Conservation (phyloP, 2,797 vertebrate genomes). For the Coregonus ussuriensis region DNA sequence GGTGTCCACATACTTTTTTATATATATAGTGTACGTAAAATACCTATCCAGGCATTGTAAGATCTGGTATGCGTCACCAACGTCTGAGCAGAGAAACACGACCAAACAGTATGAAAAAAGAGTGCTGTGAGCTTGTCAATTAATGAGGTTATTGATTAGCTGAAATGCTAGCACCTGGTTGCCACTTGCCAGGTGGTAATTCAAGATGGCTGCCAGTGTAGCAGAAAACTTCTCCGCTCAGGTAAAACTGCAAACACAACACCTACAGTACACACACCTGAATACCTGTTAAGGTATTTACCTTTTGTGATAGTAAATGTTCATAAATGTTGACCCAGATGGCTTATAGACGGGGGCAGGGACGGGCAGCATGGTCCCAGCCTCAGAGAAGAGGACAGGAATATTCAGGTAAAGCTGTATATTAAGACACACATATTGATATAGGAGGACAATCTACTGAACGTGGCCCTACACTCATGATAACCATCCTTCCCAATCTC, state of each 20-base stretch:
- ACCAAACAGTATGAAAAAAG: neutral
- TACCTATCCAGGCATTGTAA: too few species aligned
- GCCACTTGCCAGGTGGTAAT: neutral
- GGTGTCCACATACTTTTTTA: too few species aligned
- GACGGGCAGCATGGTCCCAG: neutral
- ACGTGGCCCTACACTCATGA: too few species aligned
- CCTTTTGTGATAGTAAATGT: neutral
- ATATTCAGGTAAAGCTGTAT: conserved; percentile 48
- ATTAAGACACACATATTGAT: neutral
- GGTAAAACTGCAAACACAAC: conserved; percentile 21
- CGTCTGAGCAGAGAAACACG: too few species aligned
- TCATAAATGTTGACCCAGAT: conserved; percentile 42
- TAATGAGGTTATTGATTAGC: conserved; percentile 39
- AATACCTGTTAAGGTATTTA: neutral
- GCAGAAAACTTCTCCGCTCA: conserved; percentile 20
- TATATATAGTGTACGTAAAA: too few species aligned
- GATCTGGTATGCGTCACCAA: too few species aligned
- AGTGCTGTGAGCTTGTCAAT: neutral
- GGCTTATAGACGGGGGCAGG: conserved; percentile 52
- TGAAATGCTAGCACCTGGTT: conserved; percentile 63
- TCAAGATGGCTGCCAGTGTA: conserved; percentile 17
- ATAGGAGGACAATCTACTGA: neutral
- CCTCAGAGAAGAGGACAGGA: conserved; percentile 17
- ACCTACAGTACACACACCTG: neutral
- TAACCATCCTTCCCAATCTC: too few species aligned